These are phyloP conservation scores for Cheilinus undulatus DNA, from an alignment of 2,113 vertebrate genomes.

Conservation along the genomic window DNA sequence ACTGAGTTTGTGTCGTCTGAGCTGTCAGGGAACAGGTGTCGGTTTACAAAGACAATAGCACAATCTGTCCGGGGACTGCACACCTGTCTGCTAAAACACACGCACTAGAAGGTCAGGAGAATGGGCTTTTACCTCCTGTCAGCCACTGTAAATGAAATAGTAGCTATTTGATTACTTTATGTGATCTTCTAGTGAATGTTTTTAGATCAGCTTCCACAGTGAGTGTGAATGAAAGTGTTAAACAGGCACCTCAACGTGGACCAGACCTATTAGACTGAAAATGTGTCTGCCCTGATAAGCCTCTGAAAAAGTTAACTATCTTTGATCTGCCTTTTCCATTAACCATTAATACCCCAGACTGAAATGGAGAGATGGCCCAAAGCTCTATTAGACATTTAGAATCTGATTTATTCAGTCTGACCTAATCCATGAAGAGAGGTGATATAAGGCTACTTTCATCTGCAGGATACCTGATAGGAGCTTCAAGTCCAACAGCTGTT, in stretches of 20 bases:
- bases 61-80: conserved; percentile 45
- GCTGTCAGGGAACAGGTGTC: conserved; percentile 55
- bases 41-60: conserved; percentile 64
- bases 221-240: background rate
- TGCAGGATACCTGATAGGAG: conserved; percentile 54
- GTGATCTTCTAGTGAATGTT: conserved; percentile 8
- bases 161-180: conserved; percentile 7
- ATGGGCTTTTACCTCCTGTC: background rate
- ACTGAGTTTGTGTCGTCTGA: conserved; percentile 72
- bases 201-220: background rate
- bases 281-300: conserved; percentile 54
- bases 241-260: conserved; percentile 13
- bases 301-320: conserved; percentile 1
- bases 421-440: conserved; percentile 42
- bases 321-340: conserved; percentile 52
- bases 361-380: conserved; percentile 18
- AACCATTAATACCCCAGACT: conserved; percentile 3
- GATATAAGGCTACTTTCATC: conserved; percentile 61
- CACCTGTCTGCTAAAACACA: conserved; percentile 62
- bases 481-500: conserved; percentile 65
- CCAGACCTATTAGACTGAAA: conserved; percentile 41
- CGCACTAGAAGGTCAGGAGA: conserved; percentile 11
- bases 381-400: conserved; percentile 29
- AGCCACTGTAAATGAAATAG: conserved; percentile 32
- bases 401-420: conserved; percentile 41